Conservation (phyloP, 2,113 vertebrate species). For the Psammodynastes pulverulentus region DNA sequence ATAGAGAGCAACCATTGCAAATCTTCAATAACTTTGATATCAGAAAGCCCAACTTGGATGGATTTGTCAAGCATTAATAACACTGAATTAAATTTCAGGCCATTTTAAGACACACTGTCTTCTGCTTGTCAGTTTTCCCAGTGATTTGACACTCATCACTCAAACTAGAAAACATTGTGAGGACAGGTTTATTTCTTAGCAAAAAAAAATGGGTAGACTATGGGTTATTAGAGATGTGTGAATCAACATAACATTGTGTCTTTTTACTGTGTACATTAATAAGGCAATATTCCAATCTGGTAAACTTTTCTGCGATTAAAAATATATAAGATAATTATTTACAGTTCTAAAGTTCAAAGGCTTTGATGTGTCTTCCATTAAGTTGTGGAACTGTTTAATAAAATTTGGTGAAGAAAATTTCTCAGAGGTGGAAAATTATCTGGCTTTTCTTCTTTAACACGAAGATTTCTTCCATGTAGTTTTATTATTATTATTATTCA, state of each 20-base stretch:
- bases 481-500: not conserved
- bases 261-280: not conserved
- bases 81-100: not conserved
- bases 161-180: not conserved
- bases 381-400: not conserved
- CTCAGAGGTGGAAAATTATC: not conserved
- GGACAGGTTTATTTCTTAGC: not conserved
- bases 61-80: not conserved
- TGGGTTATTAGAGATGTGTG: not conserved
- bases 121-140: not conserved
- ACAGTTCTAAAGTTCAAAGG: not conserved
- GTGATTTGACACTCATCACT: not conserved
- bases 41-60: not conserved
- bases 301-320: not conserved
- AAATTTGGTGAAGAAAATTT: not conserved
- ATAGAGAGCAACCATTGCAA: not conserved
- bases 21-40: not conserved
- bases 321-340: not conserved
- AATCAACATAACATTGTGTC: not conserved
- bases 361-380: not conserved
- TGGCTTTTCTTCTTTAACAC: not conserved
- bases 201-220: not conserved
- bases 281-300: not conserved
- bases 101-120: not conserved
- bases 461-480: not conserved